phyloP scores from a whole-genome alignment of 2,113 vertebrate genomes.

The Antigone vipio region DNA sequence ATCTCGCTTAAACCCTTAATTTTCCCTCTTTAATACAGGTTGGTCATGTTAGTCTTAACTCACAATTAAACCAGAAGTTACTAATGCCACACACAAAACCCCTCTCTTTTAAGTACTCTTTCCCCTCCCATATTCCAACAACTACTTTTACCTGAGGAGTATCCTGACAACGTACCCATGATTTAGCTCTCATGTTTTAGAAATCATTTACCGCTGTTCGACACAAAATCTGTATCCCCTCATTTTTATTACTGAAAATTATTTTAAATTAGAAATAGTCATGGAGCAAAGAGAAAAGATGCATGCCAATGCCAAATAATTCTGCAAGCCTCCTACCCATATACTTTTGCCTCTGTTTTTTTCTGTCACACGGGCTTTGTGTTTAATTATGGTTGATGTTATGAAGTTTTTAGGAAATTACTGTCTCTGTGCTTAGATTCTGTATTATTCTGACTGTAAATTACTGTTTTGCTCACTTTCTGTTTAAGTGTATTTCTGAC shows the following conservation, averaged over 20 bases:
- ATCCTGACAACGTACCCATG: not conserved
- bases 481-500: not conserved
- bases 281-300: not conserved
- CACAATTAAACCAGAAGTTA: constrained; percentile 9
- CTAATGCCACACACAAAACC: not conserved
- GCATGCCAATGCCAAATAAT: not conserved
- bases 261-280: not conserved
- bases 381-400: not conserved
- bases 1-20: constrained; percentile 38
- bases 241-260: not conserved
- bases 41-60: not conserved
- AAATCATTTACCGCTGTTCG: not conserved
- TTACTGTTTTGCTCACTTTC: not conserved
- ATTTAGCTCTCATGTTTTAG: not conserved
- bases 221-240: not conserved
- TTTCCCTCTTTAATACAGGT: not conserved
- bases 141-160: not conserved
- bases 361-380: not conserved
- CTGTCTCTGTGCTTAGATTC: not conserved
- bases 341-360: not conserved
- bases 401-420: not conserved
- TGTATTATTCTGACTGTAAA: not conserved
- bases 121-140: not conserved
- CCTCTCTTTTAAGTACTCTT: not conserved
- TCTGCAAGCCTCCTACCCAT: not conserved